Evolutionary conservation across 2,113 vertebrate species (phyloP), one percentile per base, ranked within the genome.

Genomic region (Promerops cafer): DNA sequence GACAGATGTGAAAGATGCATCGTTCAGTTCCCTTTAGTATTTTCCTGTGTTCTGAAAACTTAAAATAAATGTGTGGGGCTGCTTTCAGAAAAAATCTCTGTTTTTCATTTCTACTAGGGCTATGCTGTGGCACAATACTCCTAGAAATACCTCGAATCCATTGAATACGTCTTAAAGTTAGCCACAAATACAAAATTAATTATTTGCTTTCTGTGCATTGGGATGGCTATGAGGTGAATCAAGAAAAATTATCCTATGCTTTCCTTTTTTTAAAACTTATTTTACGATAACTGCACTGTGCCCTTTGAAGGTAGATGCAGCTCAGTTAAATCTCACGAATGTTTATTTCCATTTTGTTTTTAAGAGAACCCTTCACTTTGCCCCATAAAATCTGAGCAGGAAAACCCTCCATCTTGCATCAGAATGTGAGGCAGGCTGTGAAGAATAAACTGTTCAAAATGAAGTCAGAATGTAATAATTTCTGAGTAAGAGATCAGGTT

Each of bases 11-110:
- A 82, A 91, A 78, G 44, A n/a, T 14, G 15, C 2, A 17, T 63
- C 0, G 0, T 39, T 89, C 20, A 6, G 4, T 15, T 72, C 47
- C 22, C 21, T 4, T 39, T 7, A 59, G 14, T 59, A 50, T 44
- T 60, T 75, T 78, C 15, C 10, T 59, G 17, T 4, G 3, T 53
- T 70, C 37, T 57, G 53, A 75, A 75, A 79, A n/a, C 13, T 53
- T 49, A 39, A 80, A 75, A 79, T 57, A 33, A 35, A 21, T 37
- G 30, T 0, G 1, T 30, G 4, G 10, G 2, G 5, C 27, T 87
- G 52, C 40, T 70, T 85, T 79, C 64, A 53, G 44, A 89, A 64
- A 2, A 61, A 39, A 69, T 17, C 4, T 26, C 22, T 44, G 7
- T 4, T 50, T 87, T 47, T 11, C 72, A 35, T 65, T 90, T 90